Conservation (phyloP, 2,113 vertebrate species). For the Galeopterus variegatus region DNA sequence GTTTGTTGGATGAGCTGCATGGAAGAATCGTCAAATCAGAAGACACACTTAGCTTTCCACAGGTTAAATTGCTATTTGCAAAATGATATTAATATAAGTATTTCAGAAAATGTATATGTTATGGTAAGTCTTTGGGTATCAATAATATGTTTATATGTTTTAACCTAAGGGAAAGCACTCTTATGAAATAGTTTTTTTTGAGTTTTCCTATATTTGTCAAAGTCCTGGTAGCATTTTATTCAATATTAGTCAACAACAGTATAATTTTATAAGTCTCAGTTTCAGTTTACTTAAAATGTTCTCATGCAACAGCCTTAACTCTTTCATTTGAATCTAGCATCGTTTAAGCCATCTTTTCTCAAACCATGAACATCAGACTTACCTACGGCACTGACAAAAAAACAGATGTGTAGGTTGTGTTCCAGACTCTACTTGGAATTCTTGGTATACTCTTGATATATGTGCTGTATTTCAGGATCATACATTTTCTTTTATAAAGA, state of each 20-base stretch:
- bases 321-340: not conserved
- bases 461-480: not conserved
- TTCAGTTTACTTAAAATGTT: conserved; percentile 48
- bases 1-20: not conserved
- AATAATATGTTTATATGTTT: conserved; percentile 32
- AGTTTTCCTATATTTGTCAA: not conserved
- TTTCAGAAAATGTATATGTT: not conserved
- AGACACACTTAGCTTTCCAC: not conserved
- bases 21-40: not conserved
- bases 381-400: not conserved
- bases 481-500: not conserved
- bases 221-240: not conserved
- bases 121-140: conserved; percentile 8
- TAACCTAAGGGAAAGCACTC: conserved; percentile 48
- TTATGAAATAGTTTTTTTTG: not conserved
- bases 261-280: not conserved
- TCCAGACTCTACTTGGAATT: not conserved
- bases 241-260: conserved; percentile 45
- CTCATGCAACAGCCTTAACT: not conserved
- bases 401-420: not conserved
- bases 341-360: not conserved
- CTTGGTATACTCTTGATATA: not conserved
- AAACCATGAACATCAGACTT: not conserved
- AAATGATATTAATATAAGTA: conserved; percentile 53
- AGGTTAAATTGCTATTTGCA: not conserved